These are phyloP conservation scores for Porites lobata DNA, from an alignment of 92 coral and sea anemone genomes.

Conservation along the genomic window DNA sequence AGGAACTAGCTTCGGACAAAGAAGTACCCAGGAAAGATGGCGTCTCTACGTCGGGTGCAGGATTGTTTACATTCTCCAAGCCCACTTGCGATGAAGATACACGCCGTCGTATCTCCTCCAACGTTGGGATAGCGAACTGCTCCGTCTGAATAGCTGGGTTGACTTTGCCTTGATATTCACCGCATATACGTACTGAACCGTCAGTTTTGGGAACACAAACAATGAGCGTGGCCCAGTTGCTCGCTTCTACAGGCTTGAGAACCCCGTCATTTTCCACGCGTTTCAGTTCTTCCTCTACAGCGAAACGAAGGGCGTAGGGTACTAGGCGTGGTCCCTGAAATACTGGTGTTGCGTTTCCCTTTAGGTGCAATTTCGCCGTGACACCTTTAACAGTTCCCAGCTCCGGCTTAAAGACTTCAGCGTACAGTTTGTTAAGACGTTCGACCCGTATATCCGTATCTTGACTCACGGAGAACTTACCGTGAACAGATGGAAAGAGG, in stretches of 20 bases:
- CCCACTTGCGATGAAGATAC: too few species aligned
- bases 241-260: conserved; percentile 39
- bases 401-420: conserved; percentile 22
- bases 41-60: too few species aligned
- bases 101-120: neutral
- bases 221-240: conserved; percentile 46
- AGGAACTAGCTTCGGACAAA: too few species aligned
- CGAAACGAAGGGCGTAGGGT: conserved; percentile 25
- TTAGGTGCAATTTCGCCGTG: conserved; percentile 19
- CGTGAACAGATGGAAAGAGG: neutral
- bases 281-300: conserved; percentile 10
- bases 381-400: conserved; percentile 31
- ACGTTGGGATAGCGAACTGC: conserved; percentile 33
- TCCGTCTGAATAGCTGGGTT: conserved; percentile 46
- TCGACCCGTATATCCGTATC: neutral
- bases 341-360: neutral
- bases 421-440: conserved; percentile 16
- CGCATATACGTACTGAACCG: conserved; percentile 45
- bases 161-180: conserved; percentile 45
- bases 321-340: conserved; percentile 34
- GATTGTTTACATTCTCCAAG: too few species aligned
- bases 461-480: neutral
- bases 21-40: too few species aligned
- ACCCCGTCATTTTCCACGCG: neutral
- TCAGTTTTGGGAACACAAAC: neutral